Base-by-base conservation (phyloP, 1,140 invertebrate genomes). In the Apis dorsata region DNA sequence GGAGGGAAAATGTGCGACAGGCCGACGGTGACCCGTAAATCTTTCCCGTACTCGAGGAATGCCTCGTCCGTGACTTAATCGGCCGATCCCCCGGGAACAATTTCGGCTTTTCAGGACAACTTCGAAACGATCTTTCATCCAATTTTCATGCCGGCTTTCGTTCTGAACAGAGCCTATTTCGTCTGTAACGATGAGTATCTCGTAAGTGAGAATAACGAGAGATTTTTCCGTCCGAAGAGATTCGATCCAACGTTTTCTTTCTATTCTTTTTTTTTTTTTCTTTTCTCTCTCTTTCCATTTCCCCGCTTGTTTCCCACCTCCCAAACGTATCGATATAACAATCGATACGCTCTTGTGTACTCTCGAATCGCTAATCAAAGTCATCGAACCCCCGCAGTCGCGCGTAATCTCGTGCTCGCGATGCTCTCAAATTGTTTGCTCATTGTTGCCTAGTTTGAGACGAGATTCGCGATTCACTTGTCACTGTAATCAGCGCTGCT, bases 121-220 rank as follows among this genome's bases (percentile, higher is more conserved):
- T 2, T 63, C 63, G 53, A 34, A 70, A 57, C 21, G 63, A 24
- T 15, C 49, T 44, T 57, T n/a, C 55, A 65, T 74, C 53, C 72
- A 76, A 53, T 55, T 90, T 89, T 84, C 87, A 91, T 92, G 92
- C 88, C 92, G 83, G 84, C 90, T 77, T 84, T 90, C 77, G 72
- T 86, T 15, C 88, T 91, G 34, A 91, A 93, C 74, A 93, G 89
- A 82, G 86, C 92, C 10, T 92, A 92, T 78, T 93, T 92, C 79
- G 93, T 94, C 81, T 94, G 92, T 89, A 94, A 94, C 86, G 93
- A 94, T 91, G 90, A 90, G 13, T 94, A 93, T 85, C 83, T 91
- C 79, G 92, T 92, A 91, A 92, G 92, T 91, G 82, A n/a, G 8
- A 28, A 66, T 5, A 19, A 34, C 34, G 4, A 17, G 8, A 7